A percentile compares a stretch with the other conserved stretches of the same genome.
Conservation (phyloP, 1,140 invertebrate genomes). For the Cydia amplana region DNA sequence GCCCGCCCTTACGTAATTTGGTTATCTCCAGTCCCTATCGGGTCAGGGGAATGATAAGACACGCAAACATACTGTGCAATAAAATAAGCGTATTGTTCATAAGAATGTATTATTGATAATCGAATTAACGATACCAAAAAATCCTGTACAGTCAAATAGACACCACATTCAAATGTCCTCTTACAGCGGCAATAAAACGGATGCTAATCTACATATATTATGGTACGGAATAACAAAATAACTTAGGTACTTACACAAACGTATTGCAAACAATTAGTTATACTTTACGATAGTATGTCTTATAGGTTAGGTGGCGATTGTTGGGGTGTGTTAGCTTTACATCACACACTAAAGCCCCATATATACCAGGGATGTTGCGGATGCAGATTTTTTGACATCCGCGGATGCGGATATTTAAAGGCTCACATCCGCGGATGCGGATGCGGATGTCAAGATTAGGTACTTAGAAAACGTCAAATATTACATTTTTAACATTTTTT, state of each 20-base stretch:
- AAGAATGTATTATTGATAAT: conserved; percentile 6
- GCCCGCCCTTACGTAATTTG: too few relatives aligned
- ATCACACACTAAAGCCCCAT: too few relatives aligned
- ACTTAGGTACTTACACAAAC: not conserved
- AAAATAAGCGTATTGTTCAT: conserved; percentile 2
- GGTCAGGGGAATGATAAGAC: not conserved
- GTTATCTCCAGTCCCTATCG: too few relatives aligned
- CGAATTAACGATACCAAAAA: not conserved
- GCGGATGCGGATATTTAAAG: too few relatives aligned
- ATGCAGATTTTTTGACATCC: too few relatives aligned
- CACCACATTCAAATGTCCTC: not conserved
- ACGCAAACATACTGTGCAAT: not conserved
- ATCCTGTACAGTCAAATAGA: not conserved
- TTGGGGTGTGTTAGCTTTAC: too few relatives aligned
- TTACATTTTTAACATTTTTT: too few relatives aligned
- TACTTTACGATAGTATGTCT: not conserved
- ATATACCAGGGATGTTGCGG: too few relatives aligned
- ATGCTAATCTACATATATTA: not conserved
- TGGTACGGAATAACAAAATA: not conserved
- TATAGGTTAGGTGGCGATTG: too few relatives aligned
- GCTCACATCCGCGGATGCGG: too few relatives aligned
- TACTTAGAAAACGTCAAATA: too few relatives aligned
- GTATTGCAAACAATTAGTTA: not conserved
- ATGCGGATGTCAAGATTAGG: too few relatives aligned
- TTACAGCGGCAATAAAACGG: not conserved